These are phyloP conservation scores for Origma solitaria DNA, from an alignment of 2,113 vertebrate genomes.

Conservation along the genomic window DNA sequence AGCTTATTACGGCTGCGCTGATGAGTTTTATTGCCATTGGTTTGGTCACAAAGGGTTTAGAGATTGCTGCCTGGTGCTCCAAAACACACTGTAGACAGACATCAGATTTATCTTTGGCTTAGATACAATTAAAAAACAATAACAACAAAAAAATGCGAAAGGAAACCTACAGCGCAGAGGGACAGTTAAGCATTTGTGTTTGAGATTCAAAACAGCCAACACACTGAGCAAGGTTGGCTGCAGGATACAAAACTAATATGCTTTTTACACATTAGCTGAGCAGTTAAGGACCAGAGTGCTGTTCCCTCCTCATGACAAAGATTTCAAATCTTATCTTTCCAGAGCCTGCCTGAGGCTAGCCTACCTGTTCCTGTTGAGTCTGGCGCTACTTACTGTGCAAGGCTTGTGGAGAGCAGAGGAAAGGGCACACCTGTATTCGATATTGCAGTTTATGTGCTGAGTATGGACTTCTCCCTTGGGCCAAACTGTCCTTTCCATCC, in stretches of 20 bases:
- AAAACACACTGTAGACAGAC: not conserved
- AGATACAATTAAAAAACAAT: constrained; percentile 29
- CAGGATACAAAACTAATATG: not conserved
- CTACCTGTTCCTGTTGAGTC: not conserved
- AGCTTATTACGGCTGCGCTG: not conserved
- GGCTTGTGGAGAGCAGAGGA: not conserved
- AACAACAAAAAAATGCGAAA: not conserved
- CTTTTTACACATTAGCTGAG: not conserved
- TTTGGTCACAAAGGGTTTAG: not conserved
- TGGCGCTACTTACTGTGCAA: not conserved
- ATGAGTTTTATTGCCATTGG: not conserved
- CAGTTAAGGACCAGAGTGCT: not conserved
- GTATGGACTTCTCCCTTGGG: not conserved
- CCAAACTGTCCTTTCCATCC: not conserved
- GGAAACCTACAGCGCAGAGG: constrained; percentile 14
- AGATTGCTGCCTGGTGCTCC: constrained; percentile 12
- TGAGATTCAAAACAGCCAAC: not conserved
- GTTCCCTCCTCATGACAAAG: not conserved
- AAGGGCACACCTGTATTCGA: not conserved
- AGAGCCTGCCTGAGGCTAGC: not conserved
- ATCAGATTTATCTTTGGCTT: constrained; percentile 19
- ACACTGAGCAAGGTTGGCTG: not conserved
- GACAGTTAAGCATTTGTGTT: not conserved
- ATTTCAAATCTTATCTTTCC: not conserved
- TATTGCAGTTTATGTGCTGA: not conserved